Base-by-base conservation (phyloP, 1,140 invertebrate genomes). In the Anoplophora glabripennis region DNA sequence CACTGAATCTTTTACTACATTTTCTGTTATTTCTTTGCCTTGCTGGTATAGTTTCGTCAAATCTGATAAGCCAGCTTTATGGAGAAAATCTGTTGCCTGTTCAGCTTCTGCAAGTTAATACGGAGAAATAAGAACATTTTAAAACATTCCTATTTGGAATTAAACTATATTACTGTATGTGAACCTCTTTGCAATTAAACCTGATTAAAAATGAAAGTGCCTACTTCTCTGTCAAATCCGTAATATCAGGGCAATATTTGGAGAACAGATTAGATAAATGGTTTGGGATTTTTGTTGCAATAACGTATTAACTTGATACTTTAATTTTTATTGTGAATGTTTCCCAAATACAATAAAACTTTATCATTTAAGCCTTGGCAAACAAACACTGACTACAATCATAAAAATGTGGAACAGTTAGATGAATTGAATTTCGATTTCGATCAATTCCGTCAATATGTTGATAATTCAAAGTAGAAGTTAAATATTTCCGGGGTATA, bases 31-130 rank as follows among this genome's bases (percentile, higher is more conserved):
- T 67, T 84, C 83, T 53, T 80, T 76, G 0, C 84, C 84, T 36
- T 81, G 77, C 59, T 81, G 78, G 76, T 82, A 84, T 11, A 82
- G 76, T 53, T 83, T 82, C 4, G 80, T 79, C 60, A 85, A 71
- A 62, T 83, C 77, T 2, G 76, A 75, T 45, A 86, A 74, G 8
- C 86, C 86, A 2, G 83, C 84, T 52, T 81, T 73, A 2, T 67
- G 60, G 1, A 74, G 62, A 61, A 74, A 74, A 60, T 74, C 72
- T 15, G 64, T 58, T 7, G 71, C 72, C 61, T 70, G 66, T 69
- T 74, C 72, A 12, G 67, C 70, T 65, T 74, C 72, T 74, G 56
- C 21, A 66, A 63, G 18, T 21, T 44, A 41, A 47, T 38, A 18
- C 9, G 18, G 45, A 42, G 10, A 17, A 35, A 33, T 35, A 18